A percentile compares a stretch with the other conserved stretches of the same genome.
Conservation (phyloP, 2,797 vertebrate genomes). For the Siniperca scherzeri region DNA sequence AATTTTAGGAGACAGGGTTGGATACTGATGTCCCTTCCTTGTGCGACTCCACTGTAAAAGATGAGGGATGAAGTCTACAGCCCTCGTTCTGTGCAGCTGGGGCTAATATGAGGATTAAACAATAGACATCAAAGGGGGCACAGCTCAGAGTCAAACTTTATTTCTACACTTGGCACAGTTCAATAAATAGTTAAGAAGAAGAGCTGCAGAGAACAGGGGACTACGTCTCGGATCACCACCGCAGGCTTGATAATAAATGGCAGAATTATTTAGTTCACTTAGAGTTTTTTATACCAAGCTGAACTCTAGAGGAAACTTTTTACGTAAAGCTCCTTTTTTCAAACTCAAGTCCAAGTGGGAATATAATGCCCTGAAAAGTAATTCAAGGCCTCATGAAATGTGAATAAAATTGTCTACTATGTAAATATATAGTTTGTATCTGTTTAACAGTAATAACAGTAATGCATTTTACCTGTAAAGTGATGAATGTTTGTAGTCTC, state of each 20-base stretch:
- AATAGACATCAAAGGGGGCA: too few species aligned
- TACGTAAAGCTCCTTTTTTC: background rate
- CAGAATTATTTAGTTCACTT: slow-evolving; percentile 10
- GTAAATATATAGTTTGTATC: slow-evolving; percentile 4
- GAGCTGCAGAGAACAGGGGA: background rate
- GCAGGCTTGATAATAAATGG: background rate
- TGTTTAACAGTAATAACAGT: background rate
- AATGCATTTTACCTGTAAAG: slow-evolving; percentile 5
- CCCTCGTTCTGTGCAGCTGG: too few species aligned
- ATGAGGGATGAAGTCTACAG: too few species aligned
- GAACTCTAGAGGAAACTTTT: background rate
- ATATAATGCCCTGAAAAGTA: background rate
- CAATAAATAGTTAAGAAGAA: background rate
- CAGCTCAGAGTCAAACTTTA: background rate
- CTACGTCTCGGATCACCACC: background rate
- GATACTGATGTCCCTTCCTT: background rate
- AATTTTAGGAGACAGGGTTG: background rate
- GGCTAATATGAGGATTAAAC: too few species aligned
- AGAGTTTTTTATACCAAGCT: background rate
- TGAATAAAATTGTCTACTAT: background rate
- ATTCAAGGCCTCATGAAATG: background rate
- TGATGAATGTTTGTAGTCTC: slow-evolving; percentile 26
- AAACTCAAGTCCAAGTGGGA: background rate
- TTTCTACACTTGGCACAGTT: slow-evolving; percentile 5
- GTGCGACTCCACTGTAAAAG: too few species aligned